Conservation (phyloP, 1,140 invertebrate genomes). For the Penaeus chinensis region DNA sequence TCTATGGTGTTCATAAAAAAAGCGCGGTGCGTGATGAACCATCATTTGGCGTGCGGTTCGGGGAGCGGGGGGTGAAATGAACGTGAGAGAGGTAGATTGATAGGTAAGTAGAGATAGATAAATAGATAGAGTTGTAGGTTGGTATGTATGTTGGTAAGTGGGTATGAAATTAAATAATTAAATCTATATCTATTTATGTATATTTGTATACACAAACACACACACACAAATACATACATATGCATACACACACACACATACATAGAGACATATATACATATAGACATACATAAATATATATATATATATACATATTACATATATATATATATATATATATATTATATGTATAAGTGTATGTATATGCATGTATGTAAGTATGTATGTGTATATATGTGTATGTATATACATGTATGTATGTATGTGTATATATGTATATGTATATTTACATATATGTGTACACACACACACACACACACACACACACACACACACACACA, state of each 20-base stretch:
- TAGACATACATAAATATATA: not conserved
- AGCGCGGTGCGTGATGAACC: too few species aligned
- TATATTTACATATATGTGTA: not conserved
- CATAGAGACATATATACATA: not conserved
- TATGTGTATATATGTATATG: not conserved
- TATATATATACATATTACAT: constrained; percentile 1
- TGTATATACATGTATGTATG: too few species aligned
- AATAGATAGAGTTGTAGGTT: too few species aligned
- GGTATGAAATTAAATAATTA: too few species aligned
- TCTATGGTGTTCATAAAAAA: too few species aligned
- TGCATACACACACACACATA: not conserved
- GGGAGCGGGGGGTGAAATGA: too few species aligned
- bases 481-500: not conserved
- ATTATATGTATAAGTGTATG: constrained; percentile 21
- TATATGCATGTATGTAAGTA: constrained; percentile 20
- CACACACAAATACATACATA: not conserved
- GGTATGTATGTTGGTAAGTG: too few species aligned
- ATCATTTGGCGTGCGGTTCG: too few species aligned
- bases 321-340: constrained; percentile 16
- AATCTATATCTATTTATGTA: too few species aligned
- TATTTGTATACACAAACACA: not conserved
- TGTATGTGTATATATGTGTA: constrained; percentile 4
- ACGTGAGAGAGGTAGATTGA: too few species aligned
- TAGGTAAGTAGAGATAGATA: too few species aligned
- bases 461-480: not conserved